These are phyloP conservation scores for Lepidurus packardi DNA, from an alignment of 1,140 invertebrate genomes.

Conservation along the genomic window DNA sequence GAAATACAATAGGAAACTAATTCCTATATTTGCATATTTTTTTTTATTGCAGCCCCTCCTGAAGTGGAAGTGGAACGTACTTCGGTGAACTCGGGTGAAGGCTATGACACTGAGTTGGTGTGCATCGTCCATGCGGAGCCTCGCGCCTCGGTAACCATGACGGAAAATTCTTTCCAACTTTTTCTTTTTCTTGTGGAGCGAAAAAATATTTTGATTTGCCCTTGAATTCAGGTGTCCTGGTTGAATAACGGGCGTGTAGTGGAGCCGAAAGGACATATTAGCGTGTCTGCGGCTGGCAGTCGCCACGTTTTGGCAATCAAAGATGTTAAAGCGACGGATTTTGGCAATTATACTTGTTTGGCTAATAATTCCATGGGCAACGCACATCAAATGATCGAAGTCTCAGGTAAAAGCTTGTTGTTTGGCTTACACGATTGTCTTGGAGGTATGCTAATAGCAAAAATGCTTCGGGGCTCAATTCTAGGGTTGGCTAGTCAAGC, in stretches of 20 bases:
- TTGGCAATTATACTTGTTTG: conserved; percentile 43
- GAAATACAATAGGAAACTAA: background rate
- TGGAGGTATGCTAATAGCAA: background rate
- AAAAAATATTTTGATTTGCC: background rate
- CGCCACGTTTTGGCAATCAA: conserved; percentile 40
- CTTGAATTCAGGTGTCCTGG: conserved; percentile 36
- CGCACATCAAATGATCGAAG: conserved; percentile 38
- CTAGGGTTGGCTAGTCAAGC: conserved; percentile 17
- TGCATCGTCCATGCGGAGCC: conserved; percentile 68
- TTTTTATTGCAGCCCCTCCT: conserved; percentile 52
- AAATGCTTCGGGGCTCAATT: background rate
- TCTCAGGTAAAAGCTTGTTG: conserved; percentile 40
- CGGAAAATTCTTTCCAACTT: background rate
- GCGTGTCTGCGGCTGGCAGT: conserved; percentile 26
- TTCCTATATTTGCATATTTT: background rate
- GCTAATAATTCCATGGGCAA: conserved; percentile 41
- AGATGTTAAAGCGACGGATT: conserved; percentile 40
- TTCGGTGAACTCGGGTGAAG: conserved; percentile 67
- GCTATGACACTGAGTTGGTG: conserved; percentile 62
- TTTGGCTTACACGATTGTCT: background rate
- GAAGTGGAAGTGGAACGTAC: conserved; percentile 63
- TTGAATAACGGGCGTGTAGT: conserved; percentile 37
- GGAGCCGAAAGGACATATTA: conserved; percentile 32
- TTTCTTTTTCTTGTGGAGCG: background rate
- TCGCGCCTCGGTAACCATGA: conserved; percentile 55